Conservation (phyloP, 2,113 vertebrate genomes). For the Ictalurus punctatus region DNA sequence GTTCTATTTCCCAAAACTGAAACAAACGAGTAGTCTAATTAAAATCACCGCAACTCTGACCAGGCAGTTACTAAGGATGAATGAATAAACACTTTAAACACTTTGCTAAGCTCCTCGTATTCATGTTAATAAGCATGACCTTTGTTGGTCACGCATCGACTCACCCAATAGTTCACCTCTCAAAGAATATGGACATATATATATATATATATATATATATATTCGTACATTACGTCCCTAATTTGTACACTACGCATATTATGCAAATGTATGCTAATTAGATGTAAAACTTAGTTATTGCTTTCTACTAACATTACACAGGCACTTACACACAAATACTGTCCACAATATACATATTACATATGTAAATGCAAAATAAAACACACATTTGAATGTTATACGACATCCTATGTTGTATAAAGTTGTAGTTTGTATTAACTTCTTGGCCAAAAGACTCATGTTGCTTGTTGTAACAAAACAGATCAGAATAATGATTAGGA, state of each 20-base stretch:
- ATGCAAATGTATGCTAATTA: constrained; percentile 1
- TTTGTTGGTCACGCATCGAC: background rate
- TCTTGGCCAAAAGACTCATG: too few species aligned
- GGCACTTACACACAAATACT: background rate
- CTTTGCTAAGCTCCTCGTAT: background rate
- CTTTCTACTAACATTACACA: background rate
- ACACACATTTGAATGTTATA: too few species aligned
- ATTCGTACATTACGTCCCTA: background rate
- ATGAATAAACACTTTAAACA: background rate
- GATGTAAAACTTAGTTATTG: background rate
- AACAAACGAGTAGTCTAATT: background rate
- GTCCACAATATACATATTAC: background rate
- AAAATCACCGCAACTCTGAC: background rate
- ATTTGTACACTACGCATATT: background rate
- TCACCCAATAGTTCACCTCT: background rate
- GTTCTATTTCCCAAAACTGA: background rate
- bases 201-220: background rate
- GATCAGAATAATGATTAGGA: too few species aligned
- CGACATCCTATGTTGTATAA: too few species aligned
- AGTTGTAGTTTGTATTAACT: too few species aligned
- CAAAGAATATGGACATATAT: background rate
- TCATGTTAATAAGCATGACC: background rate
- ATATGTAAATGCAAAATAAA: too few species aligned
- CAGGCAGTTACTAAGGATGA: background rate
- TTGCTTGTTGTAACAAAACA: too few species aligned